Evolutionary conservation across 2,113 vertebrate genomes (phyloP).

Genomic region (Himantopus leucocephalus): DNA sequence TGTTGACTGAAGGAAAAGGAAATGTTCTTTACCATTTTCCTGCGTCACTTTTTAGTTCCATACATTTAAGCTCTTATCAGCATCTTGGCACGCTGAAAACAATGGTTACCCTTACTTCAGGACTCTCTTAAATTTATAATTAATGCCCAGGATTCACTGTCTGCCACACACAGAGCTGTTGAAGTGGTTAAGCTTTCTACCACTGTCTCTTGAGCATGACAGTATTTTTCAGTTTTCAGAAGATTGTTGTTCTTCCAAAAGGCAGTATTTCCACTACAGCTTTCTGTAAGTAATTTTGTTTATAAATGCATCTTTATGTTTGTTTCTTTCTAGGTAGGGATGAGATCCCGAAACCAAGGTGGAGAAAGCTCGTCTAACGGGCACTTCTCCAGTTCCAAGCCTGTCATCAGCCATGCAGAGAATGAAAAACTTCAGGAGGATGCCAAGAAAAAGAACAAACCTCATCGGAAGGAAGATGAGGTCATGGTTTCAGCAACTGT

Average conservation of each 20-base stretch:
- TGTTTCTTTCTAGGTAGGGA: conserved; percentile 78
- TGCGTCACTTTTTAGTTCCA: background rate
- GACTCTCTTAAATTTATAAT: background rate
- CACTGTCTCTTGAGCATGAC: background rate
- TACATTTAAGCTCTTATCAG: background rate
- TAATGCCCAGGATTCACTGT: background rate
- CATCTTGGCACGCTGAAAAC: background rate
- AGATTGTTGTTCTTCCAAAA: background rate
- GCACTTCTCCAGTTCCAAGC: conserved; percentile 78
- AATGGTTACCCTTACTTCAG: background rate
- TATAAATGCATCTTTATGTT: background rate
- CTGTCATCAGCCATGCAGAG: conserved; percentile 71
- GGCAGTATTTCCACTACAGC: background rate
- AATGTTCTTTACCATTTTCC: background rate
- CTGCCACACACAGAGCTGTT: background rate
- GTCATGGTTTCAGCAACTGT: conserved; percentile 80
- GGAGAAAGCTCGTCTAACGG: conserved; percentile 80
- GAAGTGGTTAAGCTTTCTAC: background rate
- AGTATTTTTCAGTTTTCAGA: background rate
- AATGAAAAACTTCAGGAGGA: conserved; percentile 78
- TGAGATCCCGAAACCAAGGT: conserved; percentile 89
- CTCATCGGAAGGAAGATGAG: conserved; percentile 78
- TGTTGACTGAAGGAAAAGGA: background rate
- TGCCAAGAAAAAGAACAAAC: conserved; percentile 84
- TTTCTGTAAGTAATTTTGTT: background rate